Base-by-base conservation (phyloP, 1,140 invertebrate species). In the Ptiloglossa arizonensis region DNA sequence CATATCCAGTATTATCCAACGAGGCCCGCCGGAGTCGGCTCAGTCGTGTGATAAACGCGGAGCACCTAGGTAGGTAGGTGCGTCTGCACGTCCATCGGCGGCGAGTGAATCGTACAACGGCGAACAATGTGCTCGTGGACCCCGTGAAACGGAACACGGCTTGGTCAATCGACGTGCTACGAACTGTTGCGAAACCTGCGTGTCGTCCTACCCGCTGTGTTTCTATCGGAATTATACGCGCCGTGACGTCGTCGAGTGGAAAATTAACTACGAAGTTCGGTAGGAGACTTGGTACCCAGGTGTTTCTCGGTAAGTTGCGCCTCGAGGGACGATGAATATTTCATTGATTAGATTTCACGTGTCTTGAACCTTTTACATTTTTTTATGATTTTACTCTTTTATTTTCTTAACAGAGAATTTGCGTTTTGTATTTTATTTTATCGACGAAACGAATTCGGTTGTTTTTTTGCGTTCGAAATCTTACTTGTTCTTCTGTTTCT, bases 41-140 rank as follows among this genome's bases (percentile, higher is more conserved):
- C 83, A 85, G 83, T 85, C 73, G 83, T 66, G 57, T 84, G 79
- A 85, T 85, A 85, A 85, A 84, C 83, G 82, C 66, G 82, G 62
- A 81, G 41, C 82, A 67, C 73, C 72, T 72, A 80, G 83, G 62
- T 82, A 82, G 70, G 54, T 29, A 57, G 54, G 54, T 59, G 66
- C 68, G 69, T 52, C 59, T 56, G 64, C 60, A 54, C 75, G 64
- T 74, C 67, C 57, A 69, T 73, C 54, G 64, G 69, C 68, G 69
- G 27, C 15, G n/a, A 50, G 38, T 50, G 75, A 52, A 79, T 82
- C 74, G 24, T 68, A n/a, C 29, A n/a, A n/a, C 35, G 27, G 13
- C 41, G 67, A 63, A 77, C 75, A 70, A 70, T 71, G 75, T 17
- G 32, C 29, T 22, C 52, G 63, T 44, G 74, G 46, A 71, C 24